Conservation (phyloP, 2,888 invertebrate species). For the Melanostoma scalare region DNA sequence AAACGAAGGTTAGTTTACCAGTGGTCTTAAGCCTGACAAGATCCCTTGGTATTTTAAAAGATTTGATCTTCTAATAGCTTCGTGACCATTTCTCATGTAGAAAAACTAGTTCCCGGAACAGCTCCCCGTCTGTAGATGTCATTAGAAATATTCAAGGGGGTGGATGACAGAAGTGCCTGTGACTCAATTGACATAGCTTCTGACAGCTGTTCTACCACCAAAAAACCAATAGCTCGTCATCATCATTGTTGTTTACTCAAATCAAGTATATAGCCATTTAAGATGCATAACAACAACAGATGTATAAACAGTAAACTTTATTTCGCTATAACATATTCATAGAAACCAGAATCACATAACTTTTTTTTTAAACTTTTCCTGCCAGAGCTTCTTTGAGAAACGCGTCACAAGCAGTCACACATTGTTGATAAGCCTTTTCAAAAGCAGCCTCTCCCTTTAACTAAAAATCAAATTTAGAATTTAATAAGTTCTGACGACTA, state of each 20-base stretch:
- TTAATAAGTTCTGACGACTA: not conserved
- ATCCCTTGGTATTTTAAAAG: too few species aligned
- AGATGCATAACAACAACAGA: constrained; percentile 5
- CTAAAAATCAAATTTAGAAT: constrained; percentile 81
- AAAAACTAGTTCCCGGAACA: too few species aligned
- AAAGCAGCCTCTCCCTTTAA: constrained; percentile 87
- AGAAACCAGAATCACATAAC: constrained; percentile 21
- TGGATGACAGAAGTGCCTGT: too few species aligned
- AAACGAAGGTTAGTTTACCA: too few species aligned
- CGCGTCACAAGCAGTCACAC: constrained; percentile 85
- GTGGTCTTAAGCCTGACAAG: too few species aligned
- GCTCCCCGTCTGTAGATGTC: too few species aligned
- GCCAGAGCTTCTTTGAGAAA: constrained; percentile 83
- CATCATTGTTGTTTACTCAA: not conserved
- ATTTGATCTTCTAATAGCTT: too few species aligned
- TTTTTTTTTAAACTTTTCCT: constrained; percentile 73
- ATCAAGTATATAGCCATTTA: not conserved
- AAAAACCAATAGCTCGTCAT: too few species aligned
- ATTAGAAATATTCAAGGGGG: too few species aligned
- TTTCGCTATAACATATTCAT: constrained; percentile 37
- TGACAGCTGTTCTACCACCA: too few species aligned
- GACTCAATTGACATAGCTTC: too few species aligned
- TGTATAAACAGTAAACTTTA: constrained; percentile 35
- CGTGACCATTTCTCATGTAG: too few species aligned
- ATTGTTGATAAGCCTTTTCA: constrained; percentile 89